Percentiles rank a stretch among this genome's conserved stretches.
Conservation (phyloP, 2,888 invertebrate genomes). For the Tanytarsus gracilentus region DNA sequence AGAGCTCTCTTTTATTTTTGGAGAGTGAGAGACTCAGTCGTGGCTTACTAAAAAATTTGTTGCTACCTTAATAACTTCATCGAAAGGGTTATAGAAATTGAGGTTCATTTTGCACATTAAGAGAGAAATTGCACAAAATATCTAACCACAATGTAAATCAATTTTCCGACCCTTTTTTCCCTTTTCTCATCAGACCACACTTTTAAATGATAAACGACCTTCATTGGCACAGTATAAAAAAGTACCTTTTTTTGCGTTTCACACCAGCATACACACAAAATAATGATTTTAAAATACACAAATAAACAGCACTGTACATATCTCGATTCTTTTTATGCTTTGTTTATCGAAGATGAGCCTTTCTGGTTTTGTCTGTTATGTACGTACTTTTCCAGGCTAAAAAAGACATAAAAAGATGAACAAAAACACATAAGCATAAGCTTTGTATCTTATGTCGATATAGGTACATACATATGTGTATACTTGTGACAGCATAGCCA, state of each 20-base stretch:
- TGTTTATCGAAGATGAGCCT: constrained; percentile 10
- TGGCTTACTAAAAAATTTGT: too few relatives aligned
- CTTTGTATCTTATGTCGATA: background rate
- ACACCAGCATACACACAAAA: background rate
- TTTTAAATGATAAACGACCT: background rate
- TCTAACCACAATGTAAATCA: too few relatives aligned
- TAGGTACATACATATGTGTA: background rate
- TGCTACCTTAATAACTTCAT: too few relatives aligned
- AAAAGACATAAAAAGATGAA: background rate
- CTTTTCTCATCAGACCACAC: background rate
- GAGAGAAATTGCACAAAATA: too few relatives aligned
- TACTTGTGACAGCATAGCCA: background rate
- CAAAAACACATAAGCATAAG: background rate
- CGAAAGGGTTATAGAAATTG: too few relatives aligned
- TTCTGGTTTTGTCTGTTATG: background rate
- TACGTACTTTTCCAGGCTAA: constrained; percentile 2
- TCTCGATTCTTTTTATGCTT: constrained; percentile 4
- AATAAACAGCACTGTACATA: too few relatives aligned
- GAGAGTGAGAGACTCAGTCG: too few relatives aligned
- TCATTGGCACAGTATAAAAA: background rate
- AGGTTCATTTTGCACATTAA: too few relatives aligned
- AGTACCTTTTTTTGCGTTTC: background rate
- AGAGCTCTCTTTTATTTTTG: too few relatives aligned
- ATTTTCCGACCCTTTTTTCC: background rate
- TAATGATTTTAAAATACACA: too few relatives aligned